Evolutionary conservation across 2,113 vertebrate species (phyloP).

Genomic region (Calidris pygmaea): DNA sequence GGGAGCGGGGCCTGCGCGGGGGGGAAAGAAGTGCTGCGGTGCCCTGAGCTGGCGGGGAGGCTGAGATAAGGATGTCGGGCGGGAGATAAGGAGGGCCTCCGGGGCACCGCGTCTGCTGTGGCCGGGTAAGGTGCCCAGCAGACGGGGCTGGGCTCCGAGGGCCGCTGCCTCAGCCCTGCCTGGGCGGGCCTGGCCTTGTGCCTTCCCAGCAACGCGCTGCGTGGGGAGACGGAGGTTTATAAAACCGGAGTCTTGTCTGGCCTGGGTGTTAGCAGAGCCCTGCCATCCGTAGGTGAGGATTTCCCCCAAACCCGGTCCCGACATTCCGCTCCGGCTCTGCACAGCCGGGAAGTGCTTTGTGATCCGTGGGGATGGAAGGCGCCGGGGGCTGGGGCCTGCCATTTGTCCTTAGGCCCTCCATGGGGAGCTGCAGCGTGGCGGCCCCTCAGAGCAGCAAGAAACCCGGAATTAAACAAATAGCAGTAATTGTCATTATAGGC

Average conservation of each 20-base stretch:
- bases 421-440: fast-evolving
- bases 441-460: not conserved
- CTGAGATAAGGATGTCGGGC: not conserved
- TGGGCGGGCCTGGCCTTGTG: fast-evolving
- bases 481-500: not conserved
- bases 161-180: not conserved
- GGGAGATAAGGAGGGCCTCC: not conserved
- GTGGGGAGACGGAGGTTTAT: not conserved
- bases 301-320: not conserved
- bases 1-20: not conserved
- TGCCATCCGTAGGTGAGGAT: too few species aligned
- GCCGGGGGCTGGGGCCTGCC: fast-evolving
- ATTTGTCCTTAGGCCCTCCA: not conserved
- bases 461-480: not conserved
- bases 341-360: fast-evolving
- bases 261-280: not conserved
- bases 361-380: not conserved
- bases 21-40: not conserved
- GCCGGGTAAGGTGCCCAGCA: too few species aligned
- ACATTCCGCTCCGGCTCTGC: fast-evolving
- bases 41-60: not conserved
- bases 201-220: fast-evolving
- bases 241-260: too few species aligned
- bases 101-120: not conserved
- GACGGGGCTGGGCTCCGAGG: not conserved